A percentile compares a stretch with the other conserved stretches of the same genome.
phyloP scores from a whole-genome alignment of 35 echinoderm and acorn worm genomes.

The Heliocidaris tuberculata region DNA sequence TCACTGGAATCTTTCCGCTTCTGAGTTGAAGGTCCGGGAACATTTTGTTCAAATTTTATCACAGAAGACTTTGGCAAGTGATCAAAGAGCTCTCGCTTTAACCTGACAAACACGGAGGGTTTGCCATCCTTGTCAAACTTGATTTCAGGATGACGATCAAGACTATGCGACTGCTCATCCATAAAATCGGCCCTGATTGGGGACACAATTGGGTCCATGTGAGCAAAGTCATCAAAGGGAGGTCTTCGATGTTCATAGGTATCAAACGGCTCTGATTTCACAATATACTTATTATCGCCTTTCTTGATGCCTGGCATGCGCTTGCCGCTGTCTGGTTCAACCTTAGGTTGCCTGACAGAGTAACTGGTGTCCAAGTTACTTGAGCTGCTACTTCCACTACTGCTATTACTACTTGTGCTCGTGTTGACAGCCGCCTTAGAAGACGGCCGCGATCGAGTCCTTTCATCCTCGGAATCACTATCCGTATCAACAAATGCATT shows the following conservation, averaged over 20 bases:
- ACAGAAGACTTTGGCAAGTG: constrained; percentile 39
- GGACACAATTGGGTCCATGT: constrained; percentile 33
- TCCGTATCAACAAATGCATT: constrained; percentile 3
- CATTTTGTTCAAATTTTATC: not conserved
- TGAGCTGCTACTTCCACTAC: not conserved
- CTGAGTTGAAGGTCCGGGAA: constrained; percentile 31
- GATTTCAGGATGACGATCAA: constrained; percentile 6
- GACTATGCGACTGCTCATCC: not conserved
- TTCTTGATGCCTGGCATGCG: constrained; percentile 40
- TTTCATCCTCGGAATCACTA: constrained; percentile 40
- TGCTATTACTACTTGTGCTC: constrained; percentile 44
- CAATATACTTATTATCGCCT: constrained; percentile 21
- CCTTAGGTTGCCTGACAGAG: not conserved
- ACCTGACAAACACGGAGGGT: constrained; percentile 5
- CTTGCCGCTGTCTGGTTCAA: constrained; percentile 33
- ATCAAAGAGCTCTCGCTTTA: constrained; percentile 13
- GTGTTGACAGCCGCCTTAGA: constrained; percentile 33
- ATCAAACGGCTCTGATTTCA: constrained; percentile 25
- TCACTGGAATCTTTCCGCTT: constrained; percentile 19
- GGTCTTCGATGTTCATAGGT: constrained; percentile 28
- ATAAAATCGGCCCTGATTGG: constrained; percentile 6
- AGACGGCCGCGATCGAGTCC: constrained; percentile 37
- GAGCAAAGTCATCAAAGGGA: not conserved
- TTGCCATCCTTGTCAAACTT: constrained; percentile 27
- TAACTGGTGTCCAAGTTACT: constrained; percentile 35